Evolutionary conservation across 2,113 vertebrate genomes (phyloP), one percentile per base, ranked within the genome.

Genomic region (Tringa solitaria): DNA sequence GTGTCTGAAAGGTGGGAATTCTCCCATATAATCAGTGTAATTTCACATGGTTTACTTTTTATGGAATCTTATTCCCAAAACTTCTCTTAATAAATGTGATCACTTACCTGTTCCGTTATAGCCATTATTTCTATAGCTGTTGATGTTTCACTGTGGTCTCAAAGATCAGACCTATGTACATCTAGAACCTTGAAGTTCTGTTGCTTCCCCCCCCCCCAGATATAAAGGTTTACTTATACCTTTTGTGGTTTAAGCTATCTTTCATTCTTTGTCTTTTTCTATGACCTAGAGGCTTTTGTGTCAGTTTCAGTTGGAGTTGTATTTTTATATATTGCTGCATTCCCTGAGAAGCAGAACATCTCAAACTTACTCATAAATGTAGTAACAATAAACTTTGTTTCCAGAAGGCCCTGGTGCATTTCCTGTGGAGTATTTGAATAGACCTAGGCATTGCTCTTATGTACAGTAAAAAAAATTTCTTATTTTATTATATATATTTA

Each of bases 361-460:
- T 73, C 59, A 27, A 14, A 21, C 43, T 51, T 78, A 37, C 33
- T 90, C 35, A 18, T 43, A 37, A 30, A 46, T 16, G 26, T 56
- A 56, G 24, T 59, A 53, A 82, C 41, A n/a, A n/a, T 53, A n/a
- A 86, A 59, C 61, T 82, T 79, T 79, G 74, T 87, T 84, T 95
- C 73, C 39, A 60, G 73, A 72, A 84, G 35, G 32, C 30, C 73
- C 28, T 18, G 11, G 10, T 89, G 60, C 21, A 6, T 76, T 93
- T 95, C 41, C 74, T 74, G 9, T 93, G 59, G 15, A 87, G 50
- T 79, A 33, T 91, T 53, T 45, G 60, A 59, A 61, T 59, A 63
- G 68, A 69, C 14, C 7, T 19, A 57, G 37, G 15, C 15, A 5
- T 65, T 74, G 35, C 43, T 86, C 19, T 61, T 85, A 50, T 11